Evolutionary conservation across 2,888 invertebrate species (phyloP), one percentile per base, ranked within the genome.

Genomic region (Brachyptera putata): DNA sequence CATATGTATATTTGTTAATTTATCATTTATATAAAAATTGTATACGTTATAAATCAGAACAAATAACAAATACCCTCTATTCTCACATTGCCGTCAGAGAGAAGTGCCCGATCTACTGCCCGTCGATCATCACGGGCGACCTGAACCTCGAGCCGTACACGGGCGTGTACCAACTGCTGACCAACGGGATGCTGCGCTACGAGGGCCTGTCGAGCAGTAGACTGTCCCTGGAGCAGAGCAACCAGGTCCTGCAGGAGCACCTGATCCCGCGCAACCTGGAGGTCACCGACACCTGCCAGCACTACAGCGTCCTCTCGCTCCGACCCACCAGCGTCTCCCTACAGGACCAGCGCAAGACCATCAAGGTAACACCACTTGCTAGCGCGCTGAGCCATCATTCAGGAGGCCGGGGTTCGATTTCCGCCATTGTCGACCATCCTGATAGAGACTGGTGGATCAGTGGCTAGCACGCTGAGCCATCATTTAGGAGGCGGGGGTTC

Each of bases 61-160:
- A n/a, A n/a, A n/a, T n/a, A n/a, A n/a, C n/a, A n/a, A n/a, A n/a
- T n/a, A n/a, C n/a, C n/a, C n/a, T n/a, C n/a, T n/a, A n/a, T n/a
- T n/a, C n/a, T n/a, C n/a, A n/a, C n/a, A n/a, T n/a, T n/a, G n/a
- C n/a, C n/a, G 13, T n/a, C n/a, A n/a, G 61, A 26, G 57, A 43
- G 62, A 74, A 64, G 66, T 75, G 74, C 26, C 71, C 76, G 0
- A 73, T 75, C 3, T 86, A 90, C 70, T 72, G 85, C 37, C 95
- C 96, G 0, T 82, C 92, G 3, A 84, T 99, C 62, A 67, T 98
- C 62, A 89, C 92, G 3, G 99, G 99, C 0, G 99, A 99, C 75
- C 89, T 98, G 64, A 99, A 98, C 75, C 84, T 90, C 1, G 77
- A 82, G 60, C 92, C 94, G 0, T 74, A 82, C 43, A 87, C 90